phyloP scores from a whole-genome alignment of 2,888 invertebrate genomes.

The Apotomis turbidana region DNA sequence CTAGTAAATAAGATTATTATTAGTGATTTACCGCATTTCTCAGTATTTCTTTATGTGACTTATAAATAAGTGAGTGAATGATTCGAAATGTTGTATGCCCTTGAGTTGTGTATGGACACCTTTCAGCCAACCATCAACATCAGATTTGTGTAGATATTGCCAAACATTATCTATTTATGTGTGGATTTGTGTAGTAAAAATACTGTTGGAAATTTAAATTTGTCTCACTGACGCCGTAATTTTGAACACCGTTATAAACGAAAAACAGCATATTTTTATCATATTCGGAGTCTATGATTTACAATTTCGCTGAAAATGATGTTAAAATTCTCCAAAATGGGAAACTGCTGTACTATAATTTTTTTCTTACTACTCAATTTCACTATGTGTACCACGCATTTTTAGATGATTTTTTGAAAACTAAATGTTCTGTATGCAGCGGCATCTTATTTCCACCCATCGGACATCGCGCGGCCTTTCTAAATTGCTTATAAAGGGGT shows the following conservation, averaged over 20 bases:
- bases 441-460: background rate
- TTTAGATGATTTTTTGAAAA: background rate
- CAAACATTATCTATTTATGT: too few species aligned
- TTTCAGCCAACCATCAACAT: constrained; percentile 5
- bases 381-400: background rate
- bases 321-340: too few species aligned
- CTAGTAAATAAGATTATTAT: constrained; percentile 9
- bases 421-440: background rate
- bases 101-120: constrained; percentile 4
- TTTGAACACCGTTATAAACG: too few species aligned
- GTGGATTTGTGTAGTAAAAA: too few species aligned
- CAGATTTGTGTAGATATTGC: too few species aligned
- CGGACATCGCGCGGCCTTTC: background rate
- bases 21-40: constrained; percentile 26
- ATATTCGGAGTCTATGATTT: too few species aligned
- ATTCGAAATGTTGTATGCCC: constrained; percentile 33
- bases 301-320: too few species aligned
- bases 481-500: constrained; percentile 16
- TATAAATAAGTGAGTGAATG: constrained; percentile 25
- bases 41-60: constrained; percentile 23
- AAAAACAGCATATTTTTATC: too few species aligned
- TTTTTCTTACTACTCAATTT: background rate
- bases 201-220: too few species aligned
- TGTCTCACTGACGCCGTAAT: too few species aligned
- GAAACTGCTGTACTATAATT: background rate